These are phyloP conservation scores for Pygathrix nemaeus DNA, from an alignment of 2,113 vertebrate genomes.

Conservation along the genomic window DNA sequence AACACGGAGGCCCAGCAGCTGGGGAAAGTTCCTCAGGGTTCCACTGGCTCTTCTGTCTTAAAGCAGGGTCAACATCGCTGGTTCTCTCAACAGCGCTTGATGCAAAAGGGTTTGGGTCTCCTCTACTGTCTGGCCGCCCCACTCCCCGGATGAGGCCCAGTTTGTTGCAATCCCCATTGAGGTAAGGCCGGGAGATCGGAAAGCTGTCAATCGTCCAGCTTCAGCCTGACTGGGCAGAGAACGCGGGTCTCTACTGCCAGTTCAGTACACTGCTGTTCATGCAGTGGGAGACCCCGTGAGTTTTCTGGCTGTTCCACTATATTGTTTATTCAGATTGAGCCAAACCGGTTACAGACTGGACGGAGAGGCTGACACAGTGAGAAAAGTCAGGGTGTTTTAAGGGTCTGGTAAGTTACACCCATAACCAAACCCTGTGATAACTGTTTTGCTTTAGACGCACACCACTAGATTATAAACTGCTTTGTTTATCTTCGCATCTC, in stretches of 20 bases:
- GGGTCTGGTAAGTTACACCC: background rate
- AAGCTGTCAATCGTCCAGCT: background rate
- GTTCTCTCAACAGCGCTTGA: background rate
- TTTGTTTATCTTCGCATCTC: conserved; percentile 39
- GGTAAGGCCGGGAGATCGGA: background rate
- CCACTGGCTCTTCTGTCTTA: accelerated
- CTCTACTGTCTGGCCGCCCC: background rate
- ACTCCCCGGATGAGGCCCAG: background rate
- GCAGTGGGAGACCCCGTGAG: background rate
- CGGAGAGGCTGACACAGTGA: conserved; percentile 11
- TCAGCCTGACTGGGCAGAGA: background rate
- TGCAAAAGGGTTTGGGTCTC: background rate
- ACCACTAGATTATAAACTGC: background rate
- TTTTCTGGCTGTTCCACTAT: background rate
- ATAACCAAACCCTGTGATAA: background rate
- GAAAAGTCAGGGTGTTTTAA: conserved; percentile 18
- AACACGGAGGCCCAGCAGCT: accelerated
- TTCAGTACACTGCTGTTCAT: background rate
- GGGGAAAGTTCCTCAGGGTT: background rate
- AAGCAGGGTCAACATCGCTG: background rate
- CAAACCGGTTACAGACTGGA: conserved; percentile 51
- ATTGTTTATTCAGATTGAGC: conserved; percentile 52
- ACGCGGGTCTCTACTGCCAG: background rate
- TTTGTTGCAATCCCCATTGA: background rate
- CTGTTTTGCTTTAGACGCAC: conserved; percentile 37